These are phyloP conservation scores for Syngnathus acus DNA, from an alignment of 2,797 vertebrate genomes.

Conservation along the genomic window DNA sequence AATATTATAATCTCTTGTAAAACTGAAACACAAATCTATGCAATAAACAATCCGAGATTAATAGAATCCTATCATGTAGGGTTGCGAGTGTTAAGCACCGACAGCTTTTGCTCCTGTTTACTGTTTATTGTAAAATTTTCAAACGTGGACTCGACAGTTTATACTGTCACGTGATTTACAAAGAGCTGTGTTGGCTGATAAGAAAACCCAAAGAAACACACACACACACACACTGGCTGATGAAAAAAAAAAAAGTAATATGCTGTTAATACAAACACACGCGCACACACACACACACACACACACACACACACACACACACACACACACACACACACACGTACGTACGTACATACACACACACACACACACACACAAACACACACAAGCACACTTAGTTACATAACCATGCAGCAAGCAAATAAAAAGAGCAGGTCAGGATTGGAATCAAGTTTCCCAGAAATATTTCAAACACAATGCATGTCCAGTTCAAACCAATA, in stretches of 20 bases:
- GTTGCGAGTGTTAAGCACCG: conserved; percentile 16
- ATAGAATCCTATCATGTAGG: conserved; percentile 25
- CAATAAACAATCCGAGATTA: conserved; percentile 28
- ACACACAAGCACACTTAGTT: conserved; percentile 3
- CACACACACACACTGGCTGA: neutral
- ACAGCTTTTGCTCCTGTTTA: conserved; percentile 2
- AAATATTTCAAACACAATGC: conserved; percentile 17
- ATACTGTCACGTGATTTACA: conserved; percentile 21
- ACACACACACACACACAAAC: neutral
- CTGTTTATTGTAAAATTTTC: conserved; percentile 16
- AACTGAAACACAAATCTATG: conserved; percentile 21
- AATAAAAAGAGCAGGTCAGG: conserved; percentile 29
- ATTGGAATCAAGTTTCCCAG: conserved; percentile 17
- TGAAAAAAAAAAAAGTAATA: too few species aligned
- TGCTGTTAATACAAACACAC: too few species aligned
- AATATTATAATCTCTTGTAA: conserved; percentile 35
- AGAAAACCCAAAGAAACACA: conserved; percentile 15
- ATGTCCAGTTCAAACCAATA: conserved; percentile 11
- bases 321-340: neutral
- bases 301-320: neutral
- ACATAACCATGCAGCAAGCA: conserved; percentile 15
- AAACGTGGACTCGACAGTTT: conserved; percentile 25
- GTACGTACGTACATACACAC: too few species aligned
- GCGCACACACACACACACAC: too few species aligned
- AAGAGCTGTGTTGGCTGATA: conserved; percentile 17